Conservation (phyloP, 2,888 invertebrate genomes). For the Acheta domesticus region DNA sequence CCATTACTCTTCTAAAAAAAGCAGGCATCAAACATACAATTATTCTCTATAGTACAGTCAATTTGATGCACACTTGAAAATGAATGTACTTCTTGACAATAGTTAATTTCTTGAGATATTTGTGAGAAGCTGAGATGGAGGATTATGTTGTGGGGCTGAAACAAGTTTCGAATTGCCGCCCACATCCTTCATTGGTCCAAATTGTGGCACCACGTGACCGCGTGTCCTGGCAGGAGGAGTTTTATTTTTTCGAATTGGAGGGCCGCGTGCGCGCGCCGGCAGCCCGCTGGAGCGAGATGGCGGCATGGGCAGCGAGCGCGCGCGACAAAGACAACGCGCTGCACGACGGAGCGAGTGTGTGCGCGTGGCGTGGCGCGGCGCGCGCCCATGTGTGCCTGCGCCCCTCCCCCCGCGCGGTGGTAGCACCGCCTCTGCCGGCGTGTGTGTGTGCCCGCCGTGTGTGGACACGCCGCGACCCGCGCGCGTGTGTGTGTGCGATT, state of each 20-base stretch:
- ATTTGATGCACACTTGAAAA: no score
- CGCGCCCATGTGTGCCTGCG: no score
- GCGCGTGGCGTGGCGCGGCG: not conserved
- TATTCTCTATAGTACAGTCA: no score
- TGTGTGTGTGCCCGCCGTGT: not conserved
- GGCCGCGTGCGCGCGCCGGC: slow-evolving; percentile 10
- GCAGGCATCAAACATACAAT: no score
- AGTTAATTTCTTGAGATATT: no score
- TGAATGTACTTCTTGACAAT: no score
- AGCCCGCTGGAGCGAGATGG: not conserved
- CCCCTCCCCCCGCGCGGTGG: no score
- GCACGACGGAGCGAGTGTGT: not conserved
- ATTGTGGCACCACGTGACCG: not conserved
- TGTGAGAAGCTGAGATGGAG: no score
- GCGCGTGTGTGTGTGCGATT: not conserved
- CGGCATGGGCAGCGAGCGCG: not conserved
- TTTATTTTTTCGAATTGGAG: not conserved
- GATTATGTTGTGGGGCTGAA: no score
- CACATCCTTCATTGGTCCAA: not conserved
- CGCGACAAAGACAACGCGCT: not conserved
- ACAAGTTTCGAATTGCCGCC: not conserved
- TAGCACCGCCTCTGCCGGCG: not conserved
- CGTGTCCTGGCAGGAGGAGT: not conserved
- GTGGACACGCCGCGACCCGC: not conserved
- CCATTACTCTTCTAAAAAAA: no score